Evolutionary conservation across 1,140 invertebrate genomes (phyloP).

Genomic region (Belonocnema kinseyi): DNA sequence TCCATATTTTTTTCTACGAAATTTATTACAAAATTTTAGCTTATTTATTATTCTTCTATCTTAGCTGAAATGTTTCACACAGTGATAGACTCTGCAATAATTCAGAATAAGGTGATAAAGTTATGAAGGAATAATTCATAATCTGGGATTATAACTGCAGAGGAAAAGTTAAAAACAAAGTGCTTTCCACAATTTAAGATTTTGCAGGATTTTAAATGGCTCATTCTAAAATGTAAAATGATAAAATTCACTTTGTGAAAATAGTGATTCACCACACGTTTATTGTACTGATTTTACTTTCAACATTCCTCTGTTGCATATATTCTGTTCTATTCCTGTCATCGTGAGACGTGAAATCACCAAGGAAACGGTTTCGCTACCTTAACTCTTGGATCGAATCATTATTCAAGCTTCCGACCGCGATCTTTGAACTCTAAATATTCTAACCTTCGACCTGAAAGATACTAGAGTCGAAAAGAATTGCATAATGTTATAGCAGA

Average conservation of each 20-base stretch:
- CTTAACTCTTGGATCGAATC: slow-evolving; percentile 12
- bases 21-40: too few species aligned
- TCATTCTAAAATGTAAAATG: background rate
- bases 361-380: background rate
- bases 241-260: background rate
- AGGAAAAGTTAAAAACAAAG: too few species aligned
- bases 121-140: too few species aligned
- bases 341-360: slow-evolving; percentile 34
- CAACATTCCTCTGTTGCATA: background rate
- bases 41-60: too few species aligned
- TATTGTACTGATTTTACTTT: background rate
- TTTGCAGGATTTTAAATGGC: too few species aligned
- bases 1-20: too few species aligned
- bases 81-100: too few species aligned
- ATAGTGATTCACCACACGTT: background rate
- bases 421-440: background rate
- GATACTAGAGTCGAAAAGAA: slow-evolving; percentile 21
- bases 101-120: too few species aligned
- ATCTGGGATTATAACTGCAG: too few species aligned
- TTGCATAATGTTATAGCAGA: too few species aligned
- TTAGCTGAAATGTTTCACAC: too few species aligned
- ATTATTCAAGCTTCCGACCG: slow-evolving; percentile 1
- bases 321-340: background rate
- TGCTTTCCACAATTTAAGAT: too few species aligned
- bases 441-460: background rate